Evolutionary conservation across 1,140 invertebrate species (phyloP).

Genomic region (Drosophila fuyamai): DNA sequence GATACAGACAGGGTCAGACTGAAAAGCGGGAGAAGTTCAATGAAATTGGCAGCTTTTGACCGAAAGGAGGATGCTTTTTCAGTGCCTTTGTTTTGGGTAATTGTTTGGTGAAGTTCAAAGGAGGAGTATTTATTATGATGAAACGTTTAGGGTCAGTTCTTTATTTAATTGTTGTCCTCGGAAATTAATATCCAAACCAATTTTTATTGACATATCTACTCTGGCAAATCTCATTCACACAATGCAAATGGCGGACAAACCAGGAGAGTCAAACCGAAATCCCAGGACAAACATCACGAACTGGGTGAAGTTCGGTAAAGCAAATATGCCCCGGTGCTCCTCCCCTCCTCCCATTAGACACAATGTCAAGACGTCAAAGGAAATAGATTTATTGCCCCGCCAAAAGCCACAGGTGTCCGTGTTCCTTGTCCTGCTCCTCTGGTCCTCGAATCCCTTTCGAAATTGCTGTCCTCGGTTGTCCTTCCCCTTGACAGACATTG

Average conservation of each 20-base stretch:
- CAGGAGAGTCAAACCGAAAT: conserved; percentile 18
- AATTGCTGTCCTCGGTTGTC: conserved; percentile 30
- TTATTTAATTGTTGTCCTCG: background rate
- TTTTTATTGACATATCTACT: background rate
- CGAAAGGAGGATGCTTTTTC: conserved; percentile 6
- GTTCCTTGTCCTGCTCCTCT: conserved; percentile 18
- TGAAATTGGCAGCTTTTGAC: conserved; percentile 33
- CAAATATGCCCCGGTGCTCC: background rate
- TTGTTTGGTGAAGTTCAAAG: background rate
- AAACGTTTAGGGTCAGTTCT: background rate
- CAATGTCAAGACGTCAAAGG: conserved; percentile 55
- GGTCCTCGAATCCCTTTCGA: conserved; percentile 8
- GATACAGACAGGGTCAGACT: conserved; percentile 15
- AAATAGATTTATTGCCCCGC: conserved; percentile 59
- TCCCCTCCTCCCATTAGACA: conserved; percentile 25
- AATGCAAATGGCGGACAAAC: conserved; percentile 37
- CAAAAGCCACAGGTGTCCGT: conserved; percentile 61
- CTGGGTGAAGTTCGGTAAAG: conserved; percentile 19
- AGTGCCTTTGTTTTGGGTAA: background rate
- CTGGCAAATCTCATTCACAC: background rate
- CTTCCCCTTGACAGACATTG: conserved; percentile 50
- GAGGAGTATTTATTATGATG: background rate
- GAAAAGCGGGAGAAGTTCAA: conserved; percentile 16
- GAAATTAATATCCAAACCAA: background rate
- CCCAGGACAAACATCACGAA: conserved; percentile 46